phyloP scores from a whole-genome alignment of 2,888 invertebrate species.

The Dichetophora obliterata region DNA sequence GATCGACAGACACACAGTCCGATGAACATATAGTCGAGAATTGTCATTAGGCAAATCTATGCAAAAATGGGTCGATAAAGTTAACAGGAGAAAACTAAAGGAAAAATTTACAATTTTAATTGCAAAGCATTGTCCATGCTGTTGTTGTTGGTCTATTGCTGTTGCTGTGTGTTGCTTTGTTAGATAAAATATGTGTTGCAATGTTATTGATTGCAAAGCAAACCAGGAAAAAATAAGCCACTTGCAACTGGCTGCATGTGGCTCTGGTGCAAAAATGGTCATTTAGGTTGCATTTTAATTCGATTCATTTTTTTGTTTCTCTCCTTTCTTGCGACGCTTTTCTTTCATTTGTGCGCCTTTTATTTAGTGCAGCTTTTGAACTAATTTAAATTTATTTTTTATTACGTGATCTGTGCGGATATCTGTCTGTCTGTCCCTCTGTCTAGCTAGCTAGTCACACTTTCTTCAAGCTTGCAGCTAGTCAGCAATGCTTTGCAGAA shows the following conservation, averaged over 20 bases:
- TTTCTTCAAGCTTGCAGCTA: neutral
- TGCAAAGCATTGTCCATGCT: constrained; percentile 3
- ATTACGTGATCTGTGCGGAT: neutral
- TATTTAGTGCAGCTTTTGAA: constrained; percentile 10
- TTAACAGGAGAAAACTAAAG: neutral
- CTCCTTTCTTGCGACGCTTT: neutral
- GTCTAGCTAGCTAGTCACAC: neutral
- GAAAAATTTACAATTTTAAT: constrained; percentile 21
- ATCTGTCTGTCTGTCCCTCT: too few species aligned
- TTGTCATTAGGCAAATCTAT: neutral
- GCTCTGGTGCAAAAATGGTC: constrained; percentile 6
- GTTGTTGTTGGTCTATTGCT: constrained; percentile 26
- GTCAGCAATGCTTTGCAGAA: neutral
- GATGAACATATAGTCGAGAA: neutral
- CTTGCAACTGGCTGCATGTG: constrained; percentile 1
- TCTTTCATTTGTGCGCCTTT: constrained; percentile 1
- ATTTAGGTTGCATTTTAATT: constrained; percentile 12
- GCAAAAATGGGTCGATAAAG: constrained; percentile 20
- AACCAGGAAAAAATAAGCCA: constrained; percentile 24
- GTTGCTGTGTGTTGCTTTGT: neutral
- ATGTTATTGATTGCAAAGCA: neutral
- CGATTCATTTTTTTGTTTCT: neutral
- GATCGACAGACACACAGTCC: neutral
- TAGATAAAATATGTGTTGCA: neutral
- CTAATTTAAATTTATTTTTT: constrained; percentile 31